Evolutionary conservation across 2,797 vertebrate genomes (phyloP).

Genomic region (Molossus alvarezi): DNA sequence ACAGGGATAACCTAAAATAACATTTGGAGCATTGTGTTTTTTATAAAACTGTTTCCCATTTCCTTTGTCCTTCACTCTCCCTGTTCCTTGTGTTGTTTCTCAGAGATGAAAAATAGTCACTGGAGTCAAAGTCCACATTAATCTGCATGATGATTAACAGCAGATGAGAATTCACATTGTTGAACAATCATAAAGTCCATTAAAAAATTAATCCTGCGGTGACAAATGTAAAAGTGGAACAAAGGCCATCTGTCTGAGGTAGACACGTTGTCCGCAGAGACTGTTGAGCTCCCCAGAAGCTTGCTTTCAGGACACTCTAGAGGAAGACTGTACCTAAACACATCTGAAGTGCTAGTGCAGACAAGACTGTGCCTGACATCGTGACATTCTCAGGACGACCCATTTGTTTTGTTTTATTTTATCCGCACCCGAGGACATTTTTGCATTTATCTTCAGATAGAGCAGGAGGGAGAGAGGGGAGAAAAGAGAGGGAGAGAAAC

Average conservation of each 20-base stretch:
- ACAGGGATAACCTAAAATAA: neutral
- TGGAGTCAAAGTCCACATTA: neutral
- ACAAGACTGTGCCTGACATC: neutral
- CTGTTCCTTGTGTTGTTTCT: neutral
- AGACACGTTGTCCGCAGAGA: neutral
- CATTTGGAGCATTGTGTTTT: neutral
- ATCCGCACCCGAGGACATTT: too few species aligned
- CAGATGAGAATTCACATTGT: constrained; percentile 1
- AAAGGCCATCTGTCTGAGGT: neutral
- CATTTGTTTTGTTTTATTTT: neutral
- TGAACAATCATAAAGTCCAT: neutral
- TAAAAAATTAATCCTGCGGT: constrained; percentile 42
- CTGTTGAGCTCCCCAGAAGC: neutral
- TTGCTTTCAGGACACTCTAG: neutral
- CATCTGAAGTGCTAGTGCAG: neutral
- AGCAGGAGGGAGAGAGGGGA: too few species aligned
- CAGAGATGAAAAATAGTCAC: neutral
- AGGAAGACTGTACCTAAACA: neutral
- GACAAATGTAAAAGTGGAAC: neutral
- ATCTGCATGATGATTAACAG: neutral
- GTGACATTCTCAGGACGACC: neutral
- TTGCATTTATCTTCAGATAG: too few species aligned
- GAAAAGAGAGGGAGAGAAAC: too few species aligned
- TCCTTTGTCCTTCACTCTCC: neutral
- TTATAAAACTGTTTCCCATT: neutral